phyloP scores from a whole-genome alignment of 2,113 vertebrate genomes.

The Balaenoptera acutorostrata region DNA sequence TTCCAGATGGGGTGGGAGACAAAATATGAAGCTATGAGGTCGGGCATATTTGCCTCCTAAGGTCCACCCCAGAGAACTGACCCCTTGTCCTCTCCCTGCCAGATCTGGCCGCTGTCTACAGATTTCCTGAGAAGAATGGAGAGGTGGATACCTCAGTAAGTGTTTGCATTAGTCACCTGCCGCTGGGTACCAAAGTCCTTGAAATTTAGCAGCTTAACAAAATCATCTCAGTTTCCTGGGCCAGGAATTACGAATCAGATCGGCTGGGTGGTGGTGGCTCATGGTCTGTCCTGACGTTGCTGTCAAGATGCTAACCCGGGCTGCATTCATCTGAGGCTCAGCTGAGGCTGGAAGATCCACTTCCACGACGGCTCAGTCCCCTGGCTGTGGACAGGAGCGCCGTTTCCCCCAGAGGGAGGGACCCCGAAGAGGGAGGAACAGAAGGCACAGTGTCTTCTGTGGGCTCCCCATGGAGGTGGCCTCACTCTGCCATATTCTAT shows the following conservation, averaged over 20 bases:
- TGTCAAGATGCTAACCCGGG: not conserved
- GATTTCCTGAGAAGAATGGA: not conserved
- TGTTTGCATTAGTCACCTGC: fast-evolving
- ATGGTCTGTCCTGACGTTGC: fast-evolving
- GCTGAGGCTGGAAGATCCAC: not conserved
- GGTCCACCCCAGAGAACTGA: not conserved
- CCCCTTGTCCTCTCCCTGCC: not conserved
- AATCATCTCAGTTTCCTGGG: not conserved
- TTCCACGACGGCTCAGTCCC: fast-evolving
- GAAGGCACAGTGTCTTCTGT: not conserved
- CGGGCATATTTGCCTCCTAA: not conserved
- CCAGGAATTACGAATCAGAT: not conserved
- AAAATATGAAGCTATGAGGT: not conserved
- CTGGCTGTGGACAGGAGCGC: not conserved
- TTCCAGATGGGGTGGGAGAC: not conserved
- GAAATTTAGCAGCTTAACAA: not conserved
- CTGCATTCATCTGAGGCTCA: not conserved
- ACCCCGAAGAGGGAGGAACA: no score
- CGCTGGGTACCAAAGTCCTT: not conserved
- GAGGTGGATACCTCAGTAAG: not conserved
- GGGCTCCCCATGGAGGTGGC: not conserved
- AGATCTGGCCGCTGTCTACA: not conserved
- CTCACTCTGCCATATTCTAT: not conserved
- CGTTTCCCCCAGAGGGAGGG: no score
- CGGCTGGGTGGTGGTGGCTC: not conserved